Evolutionary conservation across 2,888 invertebrate species (phyloP).

Genomic region (Opisthograptis luteolata): DNA sequence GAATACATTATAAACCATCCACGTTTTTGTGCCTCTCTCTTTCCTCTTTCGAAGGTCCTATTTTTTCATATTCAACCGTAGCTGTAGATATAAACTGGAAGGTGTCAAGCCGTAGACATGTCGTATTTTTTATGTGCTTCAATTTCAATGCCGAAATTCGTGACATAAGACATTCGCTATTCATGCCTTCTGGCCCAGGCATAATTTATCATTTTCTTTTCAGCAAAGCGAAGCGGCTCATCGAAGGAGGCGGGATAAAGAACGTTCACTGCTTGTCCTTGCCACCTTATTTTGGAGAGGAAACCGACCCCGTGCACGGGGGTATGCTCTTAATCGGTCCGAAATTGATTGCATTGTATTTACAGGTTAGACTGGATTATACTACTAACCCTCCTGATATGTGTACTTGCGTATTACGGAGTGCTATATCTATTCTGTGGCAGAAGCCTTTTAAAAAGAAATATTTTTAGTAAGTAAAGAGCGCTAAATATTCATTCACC

Average conservation of each 20-base stretch:
- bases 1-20: too few relatives aligned
- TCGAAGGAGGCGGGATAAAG: conserved; percentile 46
- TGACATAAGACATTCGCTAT: conserved; percentile 16
- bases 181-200: conserved; percentile 11
- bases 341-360: conserved; percentile 67
- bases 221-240: conserved; percentile 50
- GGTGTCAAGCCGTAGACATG: conserved; percentile 3
- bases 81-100: conserved; percentile 5
- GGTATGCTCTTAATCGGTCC: conserved; percentile 62
- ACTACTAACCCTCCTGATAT: too few relatives aligned
- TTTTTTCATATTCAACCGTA: not conserved
- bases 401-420: too few relatives aligned
- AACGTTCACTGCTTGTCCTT: conserved; percentile 68
- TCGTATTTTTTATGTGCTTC: conserved; percentile 16
- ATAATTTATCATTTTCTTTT: conserved; percentile 35
- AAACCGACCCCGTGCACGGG: conserved; percentile 64
- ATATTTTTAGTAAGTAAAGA: too few relatives aligned
- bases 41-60: not conserved
- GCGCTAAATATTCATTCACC: too few relatives aligned
- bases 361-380: conserved; percentile 59
- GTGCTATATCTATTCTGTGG: too few relatives aligned
- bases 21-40: too few relatives aligned
- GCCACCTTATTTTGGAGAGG: conserved; percentile 60
- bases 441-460: too few relatives aligned
- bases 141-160: conserved; percentile 8